Evolutionary conservation across 2,888 invertebrate species (phyloP), one percentile per base, ranked within the genome.

Genomic region (Uloborus plumipes): DNA sequence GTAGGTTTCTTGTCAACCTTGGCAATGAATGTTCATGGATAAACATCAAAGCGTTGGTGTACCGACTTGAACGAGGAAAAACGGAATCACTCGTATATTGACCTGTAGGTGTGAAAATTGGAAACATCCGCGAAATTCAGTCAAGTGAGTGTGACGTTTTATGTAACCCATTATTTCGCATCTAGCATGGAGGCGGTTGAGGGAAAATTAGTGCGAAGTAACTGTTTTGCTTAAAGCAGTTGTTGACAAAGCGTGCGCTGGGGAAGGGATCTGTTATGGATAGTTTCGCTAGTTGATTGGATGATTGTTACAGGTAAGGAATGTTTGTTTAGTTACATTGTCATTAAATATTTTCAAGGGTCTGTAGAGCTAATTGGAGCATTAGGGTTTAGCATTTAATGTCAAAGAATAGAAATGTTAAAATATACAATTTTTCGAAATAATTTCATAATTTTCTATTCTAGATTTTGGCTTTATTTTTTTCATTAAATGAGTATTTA

Each of bases 1-100:
- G 80, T 80, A 74, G 80, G 80, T 39, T 70, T 64, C 55, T 31
- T 16, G 59, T 39, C 49, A 58, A 74, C 55, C 18, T 55, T 58
- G 64, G 73, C 14, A 62, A 47, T n/a, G n/a, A 50, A 74, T 18
- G 49, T 39, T 39, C 1, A 4, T 39, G 39, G 39, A 39, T 16
- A 58, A 66, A 66, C 74, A 61, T 58, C 31, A 31, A n/a, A 59
- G 72, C 71, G 79, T 79, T 79, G 72, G 72, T 79, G 79, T 72
- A 16, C 14, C 47, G 51, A 16, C 22, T 31, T 20, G 49, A 71
- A 77, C 70, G 59, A 72, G 18, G 50, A 66, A 66, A 39, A 39
- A 15, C 53, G 58, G 47, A 39, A 18, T 22, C 16, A 15, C 9
- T 62, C 16, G 69, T 49, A 26, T 59, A 20, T 67, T 67, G 58